Percentiles rank a stretch among this genome's conserved stretches.
Conservation (phyloP, 1,140 invertebrate genomes). For the Antheraea pernyi region DNA sequence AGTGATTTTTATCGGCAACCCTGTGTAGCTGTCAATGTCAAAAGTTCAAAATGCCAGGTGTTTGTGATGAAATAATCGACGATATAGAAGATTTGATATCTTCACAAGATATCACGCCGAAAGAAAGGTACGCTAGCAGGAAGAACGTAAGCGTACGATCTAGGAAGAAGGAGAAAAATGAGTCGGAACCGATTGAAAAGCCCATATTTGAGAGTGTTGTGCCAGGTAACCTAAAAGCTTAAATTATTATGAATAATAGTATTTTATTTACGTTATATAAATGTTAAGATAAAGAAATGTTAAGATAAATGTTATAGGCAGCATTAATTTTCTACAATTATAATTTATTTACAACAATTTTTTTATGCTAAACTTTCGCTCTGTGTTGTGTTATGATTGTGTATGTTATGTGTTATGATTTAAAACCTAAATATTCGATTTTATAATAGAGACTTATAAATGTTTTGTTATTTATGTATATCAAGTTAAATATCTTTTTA, state of each 20-base stretch:
- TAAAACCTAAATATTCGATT: no score
- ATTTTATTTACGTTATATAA: background rate
- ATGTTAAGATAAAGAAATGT: background rate
- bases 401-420: no score
- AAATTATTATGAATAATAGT: conserved; percentile 14
- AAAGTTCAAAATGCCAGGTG: conserved; percentile 75
- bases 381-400: no score
- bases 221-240: conserved; percentile 85
- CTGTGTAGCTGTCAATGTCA: conserved; percentile 15
- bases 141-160: conserved; percentile 84
- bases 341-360: no score
- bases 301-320: background rate
- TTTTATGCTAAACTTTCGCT: no score
- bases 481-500: no score
- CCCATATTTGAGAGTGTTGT: conserved; percentile 82
- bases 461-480: no score
- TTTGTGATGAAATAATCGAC: conserved; percentile 83
- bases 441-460: no score
- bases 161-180: conserved; percentile 72
- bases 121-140: conserved; percentile 84
- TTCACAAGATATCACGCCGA: conserved; percentile 87
- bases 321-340: no score
- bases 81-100: conserved; percentile 92
- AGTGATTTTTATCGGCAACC: no score
- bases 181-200: conserved; percentile 56